Evolutionary conservation across 1,140 invertebrate genomes (phyloP).

Genomic region (Trichogramma pretiosum): DNA sequence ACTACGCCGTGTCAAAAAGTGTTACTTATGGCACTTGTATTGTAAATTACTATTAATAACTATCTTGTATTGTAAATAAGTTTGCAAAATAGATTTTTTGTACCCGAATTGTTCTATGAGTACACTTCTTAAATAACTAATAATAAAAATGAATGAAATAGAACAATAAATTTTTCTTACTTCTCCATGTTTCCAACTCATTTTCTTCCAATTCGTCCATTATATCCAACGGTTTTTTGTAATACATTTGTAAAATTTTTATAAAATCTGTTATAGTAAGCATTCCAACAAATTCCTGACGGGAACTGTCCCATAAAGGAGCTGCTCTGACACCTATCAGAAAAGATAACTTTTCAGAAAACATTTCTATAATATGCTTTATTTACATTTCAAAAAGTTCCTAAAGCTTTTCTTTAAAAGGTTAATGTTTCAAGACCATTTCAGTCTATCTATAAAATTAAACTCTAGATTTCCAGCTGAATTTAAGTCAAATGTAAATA

Average conservation of each 20-base stretch:
- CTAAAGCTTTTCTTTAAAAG: too few relatives aligned
- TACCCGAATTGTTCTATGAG: conserved; percentile 1
- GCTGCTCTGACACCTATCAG: conserved; percentile 83
- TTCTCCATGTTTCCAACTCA: conserved; percentile 90
- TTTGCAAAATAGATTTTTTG: conserved; percentile 4
- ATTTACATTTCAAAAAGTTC: too few relatives aligned
- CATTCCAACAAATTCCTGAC: conserved; percentile 93
- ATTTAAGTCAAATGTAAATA: too few relatives aligned
- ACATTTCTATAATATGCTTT: background rate
- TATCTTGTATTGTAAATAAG: background rate
- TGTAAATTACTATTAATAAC: too few relatives aligned
- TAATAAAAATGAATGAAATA: too few relatives aligned
- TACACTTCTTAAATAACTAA: too few relatives aligned
- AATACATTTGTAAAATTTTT: conserved; percentile 96
- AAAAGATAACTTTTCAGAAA: background rate
- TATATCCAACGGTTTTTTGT: conserved; percentile 79
- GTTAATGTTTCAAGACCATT: too few relatives aligned
- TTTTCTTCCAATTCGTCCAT: conserved; percentile 98
- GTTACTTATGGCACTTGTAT: too few relatives aligned
- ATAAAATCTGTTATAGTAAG: conserved; percentile 99
- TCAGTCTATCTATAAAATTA: too few relatives aligned
- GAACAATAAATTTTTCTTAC: conserved; percentile 45
- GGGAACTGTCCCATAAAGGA: conserved; percentile 89
- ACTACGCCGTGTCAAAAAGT: too few relatives aligned
- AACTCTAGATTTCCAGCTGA: too few relatives aligned